A percentile compares a stretch with the other conserved stretches of the same genome.
Evolutionary conservation across 2,113 vertebrate genomes (phyloP).

Genomic region (Oenanthe oenanthe): DNA sequence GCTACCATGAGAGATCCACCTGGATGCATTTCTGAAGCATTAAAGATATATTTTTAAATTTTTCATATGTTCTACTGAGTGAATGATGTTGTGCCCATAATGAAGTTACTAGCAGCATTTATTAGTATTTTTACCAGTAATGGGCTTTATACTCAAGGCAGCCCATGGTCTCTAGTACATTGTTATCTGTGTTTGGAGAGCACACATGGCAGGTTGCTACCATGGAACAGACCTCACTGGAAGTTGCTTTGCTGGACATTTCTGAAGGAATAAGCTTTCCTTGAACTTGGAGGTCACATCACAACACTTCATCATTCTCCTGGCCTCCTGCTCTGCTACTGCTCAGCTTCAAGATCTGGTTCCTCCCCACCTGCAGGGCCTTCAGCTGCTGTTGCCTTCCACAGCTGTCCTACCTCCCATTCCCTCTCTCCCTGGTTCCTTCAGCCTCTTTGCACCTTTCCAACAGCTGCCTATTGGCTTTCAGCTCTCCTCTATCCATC

Average conservation of each 20-base stretch:
- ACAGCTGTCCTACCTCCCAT: not conserved
- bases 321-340: not conserved
- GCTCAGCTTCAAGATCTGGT: not conserved
- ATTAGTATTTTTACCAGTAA: not conserved
- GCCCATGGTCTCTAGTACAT: not conserved
- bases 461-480: not conserved
- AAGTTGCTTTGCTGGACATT: not conserved
- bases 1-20: not conserved
- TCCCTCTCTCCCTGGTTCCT: not conserved
- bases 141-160: not conserved
- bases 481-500: not conserved
- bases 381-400: not conserved
- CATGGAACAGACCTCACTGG: not conserved
- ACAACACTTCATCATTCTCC: not conserved
- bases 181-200: not conserved
- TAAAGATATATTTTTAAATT: not conserved
- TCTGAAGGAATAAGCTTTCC: not conserved
- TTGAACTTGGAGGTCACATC: not conserved
- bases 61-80: not conserved
- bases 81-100: not conserved
- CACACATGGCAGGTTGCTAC: not conserved
- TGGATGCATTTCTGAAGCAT: not conserved
- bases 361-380: not conserved
- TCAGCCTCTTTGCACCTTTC: not conserved
- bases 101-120: not conserved